Conservation (phyloP, 2,797 vertebrate species). For the Enteromius afrohamiltoni region DNA sequence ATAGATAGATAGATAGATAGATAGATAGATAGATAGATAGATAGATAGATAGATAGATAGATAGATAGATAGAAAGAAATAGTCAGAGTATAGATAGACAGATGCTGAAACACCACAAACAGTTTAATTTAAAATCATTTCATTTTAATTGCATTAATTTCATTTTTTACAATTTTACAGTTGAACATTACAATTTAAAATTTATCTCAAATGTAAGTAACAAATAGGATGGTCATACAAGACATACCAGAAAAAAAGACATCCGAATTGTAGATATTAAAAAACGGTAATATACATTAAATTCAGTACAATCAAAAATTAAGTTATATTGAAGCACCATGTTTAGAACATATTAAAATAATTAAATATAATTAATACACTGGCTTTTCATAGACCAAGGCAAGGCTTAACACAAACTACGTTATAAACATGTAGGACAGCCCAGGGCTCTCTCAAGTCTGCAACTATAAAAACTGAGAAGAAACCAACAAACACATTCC, state of each 20-base stretch:
- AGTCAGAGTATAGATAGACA: rapidly evolving
- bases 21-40: no score
- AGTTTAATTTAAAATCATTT: slow-evolving; percentile 54
- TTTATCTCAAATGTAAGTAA: slow-evolving; percentile 67
- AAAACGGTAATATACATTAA: slow-evolving; percentile 46
- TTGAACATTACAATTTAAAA: slow-evolving; percentile 72
- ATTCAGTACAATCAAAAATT: slow-evolving; percentile 66
- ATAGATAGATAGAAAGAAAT: no score
- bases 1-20: no score
- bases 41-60: neutral
- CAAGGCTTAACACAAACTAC: slow-evolving; percentile 42
- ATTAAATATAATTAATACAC: slow-evolving; percentile 79
- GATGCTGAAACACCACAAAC: slow-evolving; percentile 10
- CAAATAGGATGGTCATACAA: slow-evolving; percentile 52
- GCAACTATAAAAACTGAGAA: slow-evolving; percentile 41
- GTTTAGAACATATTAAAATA: slow-evolving; percentile 81
- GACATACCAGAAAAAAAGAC: slow-evolving; percentile 38
- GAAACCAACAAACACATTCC: slow-evolving; percentile 38
- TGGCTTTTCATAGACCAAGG: slow-evolving; percentile 67
- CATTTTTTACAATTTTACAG: slow-evolving; percentile 81
- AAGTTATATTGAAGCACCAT: slow-evolving; percentile 86
- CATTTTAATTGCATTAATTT: slow-evolving; percentile 79
- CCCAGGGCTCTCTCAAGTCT: slow-evolving; percentile 28
- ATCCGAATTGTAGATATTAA: slow-evolving; percentile 40
- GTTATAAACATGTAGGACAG: slow-evolving; percentile 64